phyloP scores from a whole-genome alignment of 2,113 vertebrate species.

The Oxyruncus cristatus region DNA sequence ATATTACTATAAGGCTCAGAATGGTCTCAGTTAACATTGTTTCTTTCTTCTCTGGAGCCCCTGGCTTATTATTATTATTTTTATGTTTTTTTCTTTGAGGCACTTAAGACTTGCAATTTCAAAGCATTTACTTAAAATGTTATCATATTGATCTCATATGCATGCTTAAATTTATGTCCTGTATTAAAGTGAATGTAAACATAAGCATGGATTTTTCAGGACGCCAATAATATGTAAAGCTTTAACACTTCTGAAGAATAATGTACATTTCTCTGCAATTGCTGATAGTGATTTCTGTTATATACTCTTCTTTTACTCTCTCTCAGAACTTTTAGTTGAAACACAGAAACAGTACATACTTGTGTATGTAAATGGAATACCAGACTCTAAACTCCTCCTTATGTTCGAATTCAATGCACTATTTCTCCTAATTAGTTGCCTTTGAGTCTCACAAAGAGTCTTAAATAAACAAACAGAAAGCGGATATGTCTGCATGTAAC shows the following conservation, averaged over 20 bases:
- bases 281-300: neutral
- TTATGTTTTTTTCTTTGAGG: neutral
- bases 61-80: neutral
- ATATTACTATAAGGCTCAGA: neutral
- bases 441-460: slow-evolving; percentile 24
- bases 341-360: neutral
- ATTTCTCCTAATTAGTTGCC: slow-evolving; percentile 35
- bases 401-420: neutral
- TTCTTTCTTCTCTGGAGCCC: neutral
- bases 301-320: neutral
- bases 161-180: neutral
- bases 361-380: neutral
- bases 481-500: neutral
- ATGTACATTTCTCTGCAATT: neutral
- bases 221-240: neutral
- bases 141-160: neutral
- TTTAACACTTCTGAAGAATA: neutral
- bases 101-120: neutral
- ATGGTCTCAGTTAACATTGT: neutral
- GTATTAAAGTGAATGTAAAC: neutral
- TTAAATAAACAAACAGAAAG: slow-evolving; percentile 41
- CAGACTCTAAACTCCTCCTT: neutral
- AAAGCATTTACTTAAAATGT: neutral
- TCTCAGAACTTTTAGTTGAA: neutral
- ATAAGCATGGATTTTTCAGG: neutral